phyloP scores from a whole-genome alignment of 1,140 invertebrate genomes.

The Atta cephalotes region DNA sequence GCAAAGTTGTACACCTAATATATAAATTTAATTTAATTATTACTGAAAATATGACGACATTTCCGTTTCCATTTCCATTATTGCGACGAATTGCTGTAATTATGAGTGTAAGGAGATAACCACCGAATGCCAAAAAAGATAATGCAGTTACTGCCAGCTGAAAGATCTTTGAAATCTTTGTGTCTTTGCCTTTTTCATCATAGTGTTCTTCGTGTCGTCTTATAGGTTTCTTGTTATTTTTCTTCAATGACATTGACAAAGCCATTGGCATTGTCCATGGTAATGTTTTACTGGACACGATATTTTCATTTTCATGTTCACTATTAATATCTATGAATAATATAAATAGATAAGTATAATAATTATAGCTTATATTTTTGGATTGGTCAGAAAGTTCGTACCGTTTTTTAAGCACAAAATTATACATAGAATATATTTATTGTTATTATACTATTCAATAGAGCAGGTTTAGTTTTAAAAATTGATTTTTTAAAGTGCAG shows the following conservation, averaged over 20 bases:
- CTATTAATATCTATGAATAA: slow-evolving; percentile 25
- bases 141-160: slow-evolving; percentile 91
- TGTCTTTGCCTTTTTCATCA: slow-evolving; percentile 83
- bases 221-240: slow-evolving; percentile 73
- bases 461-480: too few species aligned
- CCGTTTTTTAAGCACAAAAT: too few species aligned
- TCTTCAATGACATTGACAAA: slow-evolving; percentile 66
- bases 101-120: slow-evolving; percentile 91
- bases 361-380: background rate
- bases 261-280: slow-evolving; percentile 67
- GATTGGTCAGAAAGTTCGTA: too few species aligned
- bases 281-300: slow-evolving; percentile 60
- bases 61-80: slow-evolving; percentile 61
- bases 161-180: slow-evolving; percentile 89
- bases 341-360: background rate
- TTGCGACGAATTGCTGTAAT: slow-evolving; percentile 89
- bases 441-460: too few species aligned
- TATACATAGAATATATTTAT: too few species aligned
- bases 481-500: too few species aligned
- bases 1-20: too few species aligned
- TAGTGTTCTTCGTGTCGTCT: slow-evolving; percentile 86
- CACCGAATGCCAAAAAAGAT: slow-evolving; percentile 92
- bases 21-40: slow-evolving; percentile 34
- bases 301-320: slow-evolving; percentile 9
- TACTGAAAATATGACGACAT: slow-evolving; percentile 83